phyloP scores from a whole-genome alignment of 1,140 invertebrate species.

The Hyposmocoma kahamanoa region DNA sequence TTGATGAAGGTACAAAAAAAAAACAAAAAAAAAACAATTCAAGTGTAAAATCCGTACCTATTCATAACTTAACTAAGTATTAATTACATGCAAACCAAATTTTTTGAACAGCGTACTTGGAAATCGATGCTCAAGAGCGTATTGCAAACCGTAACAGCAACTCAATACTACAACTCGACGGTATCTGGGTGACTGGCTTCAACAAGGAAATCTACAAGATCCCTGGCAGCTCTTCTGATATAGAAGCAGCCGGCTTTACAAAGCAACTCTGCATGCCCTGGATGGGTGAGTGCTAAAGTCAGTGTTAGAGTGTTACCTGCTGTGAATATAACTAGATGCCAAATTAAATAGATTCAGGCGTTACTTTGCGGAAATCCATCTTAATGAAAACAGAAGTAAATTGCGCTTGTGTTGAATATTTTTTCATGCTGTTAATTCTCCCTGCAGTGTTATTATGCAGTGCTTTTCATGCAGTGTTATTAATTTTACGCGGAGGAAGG shows the following conservation, averaged over 20 bases:
- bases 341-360: too few relatives aligned
- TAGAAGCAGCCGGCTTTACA: slow-evolving; percentile 24
- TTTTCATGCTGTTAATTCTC: too few relatives aligned
- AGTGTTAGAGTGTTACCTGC: too few relatives aligned
- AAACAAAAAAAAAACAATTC: too few relatives aligned
- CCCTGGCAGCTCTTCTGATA: slow-evolving; percentile 14
- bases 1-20: not conserved
- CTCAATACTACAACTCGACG: slow-evolving; percentile 3
- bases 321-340: too few relatives aligned
- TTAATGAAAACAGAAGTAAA: too few relatives aligned
- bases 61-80: not conserved
- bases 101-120: slow-evolving; percentile 3
- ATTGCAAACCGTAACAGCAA: slow-evolving; percentile 3
- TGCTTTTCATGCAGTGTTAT: too few relatives aligned
- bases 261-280: slow-evolving; percentile 45
- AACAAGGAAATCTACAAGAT: slow-evolving; percentile 24
- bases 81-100: not conserved
- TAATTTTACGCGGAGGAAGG: too few relatives aligned
- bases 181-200: slow-evolving; percentile 39
- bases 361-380: too few relatives aligned
- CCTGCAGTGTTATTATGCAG: too few relatives aligned
- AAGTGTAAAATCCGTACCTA: not conserved
- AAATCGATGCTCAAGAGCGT: not conserved
- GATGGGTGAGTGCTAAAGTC: slow-evolving; percentile 54
- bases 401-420: too few relatives aligned